phyloP scores from a whole-genome alignment of 2,113 vertebrate genomes.

The Macquaria ambigua region DNA sequence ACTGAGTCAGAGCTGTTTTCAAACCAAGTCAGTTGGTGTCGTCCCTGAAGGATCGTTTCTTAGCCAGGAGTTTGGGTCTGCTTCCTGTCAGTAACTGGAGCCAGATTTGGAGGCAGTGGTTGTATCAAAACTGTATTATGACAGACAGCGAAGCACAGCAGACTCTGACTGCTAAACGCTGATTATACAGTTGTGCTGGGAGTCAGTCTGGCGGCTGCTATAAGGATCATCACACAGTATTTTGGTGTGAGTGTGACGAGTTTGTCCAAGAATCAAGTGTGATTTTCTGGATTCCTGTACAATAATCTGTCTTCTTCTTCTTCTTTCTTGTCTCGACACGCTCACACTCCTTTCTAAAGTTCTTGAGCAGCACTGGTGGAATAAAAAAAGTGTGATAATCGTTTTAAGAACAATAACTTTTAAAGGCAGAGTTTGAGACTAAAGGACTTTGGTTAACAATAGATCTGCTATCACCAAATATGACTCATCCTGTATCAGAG shows the following conservation, averaged over 20 bases:
- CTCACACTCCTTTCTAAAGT: neutral
- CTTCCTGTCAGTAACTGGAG: neutral
- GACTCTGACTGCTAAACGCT: no score
- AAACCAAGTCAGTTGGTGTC: no score
- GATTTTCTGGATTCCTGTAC: neutral
- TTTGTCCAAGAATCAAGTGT: neutral
- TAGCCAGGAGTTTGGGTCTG: neutral
- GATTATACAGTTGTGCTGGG: neutral
- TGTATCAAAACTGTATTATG: no score
- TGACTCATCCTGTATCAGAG: slow-evolving; percentile 28
- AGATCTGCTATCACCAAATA: slow-evolving; percentile 4
- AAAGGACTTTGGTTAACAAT: neutral
- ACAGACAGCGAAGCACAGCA: neutral
- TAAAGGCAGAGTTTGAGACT: neutral
- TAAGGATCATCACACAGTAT: neutral
- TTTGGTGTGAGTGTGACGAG: neutral
- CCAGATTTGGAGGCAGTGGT: neutral
- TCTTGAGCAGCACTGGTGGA: neutral
- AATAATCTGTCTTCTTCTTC: neutral
- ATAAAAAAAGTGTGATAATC: neutral
- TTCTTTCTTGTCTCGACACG: neutral
- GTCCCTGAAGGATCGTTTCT: neutral
- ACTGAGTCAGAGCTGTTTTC: no score
- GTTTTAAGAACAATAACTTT: neutral
- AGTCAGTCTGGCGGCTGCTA: neutral